phyloP scores from a whole-genome alignment of 2,113 vertebrate genomes.

The Ia io region DNA sequence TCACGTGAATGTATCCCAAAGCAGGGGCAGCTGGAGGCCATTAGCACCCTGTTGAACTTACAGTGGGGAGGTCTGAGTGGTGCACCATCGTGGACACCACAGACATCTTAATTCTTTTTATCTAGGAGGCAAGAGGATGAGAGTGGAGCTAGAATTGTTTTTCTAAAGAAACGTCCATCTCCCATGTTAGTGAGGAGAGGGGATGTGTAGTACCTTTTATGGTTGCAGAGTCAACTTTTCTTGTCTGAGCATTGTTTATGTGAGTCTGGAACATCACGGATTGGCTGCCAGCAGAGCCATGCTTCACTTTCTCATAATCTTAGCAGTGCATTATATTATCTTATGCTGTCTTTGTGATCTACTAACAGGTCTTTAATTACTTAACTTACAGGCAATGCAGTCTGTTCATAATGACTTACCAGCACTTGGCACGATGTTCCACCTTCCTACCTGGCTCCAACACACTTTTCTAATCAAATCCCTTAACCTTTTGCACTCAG shows the following conservation, averaged over 20 bases:
- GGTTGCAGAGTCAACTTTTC: not conserved
- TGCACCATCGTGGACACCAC: fast-evolving
- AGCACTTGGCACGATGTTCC: not conserved
- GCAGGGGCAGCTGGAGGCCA: not conserved
- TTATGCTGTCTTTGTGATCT: not conserved
- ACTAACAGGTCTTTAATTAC: not conserved
- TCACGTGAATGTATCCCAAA: not conserved
- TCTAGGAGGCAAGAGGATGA: not conserved
- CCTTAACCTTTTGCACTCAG: no score
- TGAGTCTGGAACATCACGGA: not conserved
- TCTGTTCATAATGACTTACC: not conserved
- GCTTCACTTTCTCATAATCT: not conserved
- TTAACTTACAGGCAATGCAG: not conserved
- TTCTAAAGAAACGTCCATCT: not conserved
- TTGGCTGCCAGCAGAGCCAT: not conserved
- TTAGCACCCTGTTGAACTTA: not conserved
- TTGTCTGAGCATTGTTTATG: not conserved
- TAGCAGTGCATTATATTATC: not conserved
- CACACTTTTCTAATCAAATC: not conserved
- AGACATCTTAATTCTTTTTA: not conserved
- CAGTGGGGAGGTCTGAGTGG: fast-evolving
- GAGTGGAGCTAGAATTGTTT: not conserved
- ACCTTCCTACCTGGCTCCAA: not conserved
- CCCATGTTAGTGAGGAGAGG: not conserved
- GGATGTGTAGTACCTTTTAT: not conserved